phyloP scores from a whole-genome alignment of 2,113 vertebrate genomes.

The Nansenia antarctica region DNA sequence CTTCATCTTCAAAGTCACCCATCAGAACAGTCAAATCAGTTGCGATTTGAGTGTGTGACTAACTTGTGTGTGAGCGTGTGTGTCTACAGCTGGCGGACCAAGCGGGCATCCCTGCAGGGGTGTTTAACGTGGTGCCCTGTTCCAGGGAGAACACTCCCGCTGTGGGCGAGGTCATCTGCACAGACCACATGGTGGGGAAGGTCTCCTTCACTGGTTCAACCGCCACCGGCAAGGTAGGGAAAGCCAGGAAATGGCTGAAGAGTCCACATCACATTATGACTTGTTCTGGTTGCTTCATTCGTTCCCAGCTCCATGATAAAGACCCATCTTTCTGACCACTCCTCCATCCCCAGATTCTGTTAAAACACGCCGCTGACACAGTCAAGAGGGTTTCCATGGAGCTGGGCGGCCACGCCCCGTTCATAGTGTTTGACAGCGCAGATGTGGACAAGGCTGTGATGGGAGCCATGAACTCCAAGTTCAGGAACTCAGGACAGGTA shows the following conservation, averaged over 20 bases:
- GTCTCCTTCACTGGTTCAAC: slow-evolving; percentile 98
- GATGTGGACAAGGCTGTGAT: slow-evolving; percentile 83
- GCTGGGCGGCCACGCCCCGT: slow-evolving; percentile 93
- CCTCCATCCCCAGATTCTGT: slow-evolving; percentile 74
- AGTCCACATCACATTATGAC: background rate
- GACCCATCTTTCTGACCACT: background rate
- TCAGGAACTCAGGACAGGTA: slow-evolving; percentile 94
- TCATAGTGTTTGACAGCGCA: slow-evolving; percentile 95
- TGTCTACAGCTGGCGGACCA: slow-evolving; percentile 83
- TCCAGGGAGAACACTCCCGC: slow-evolving; percentile 80
- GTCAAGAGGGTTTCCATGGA: slow-evolving; percentile 97
- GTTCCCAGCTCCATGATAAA: background rate
- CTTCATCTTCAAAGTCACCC: too few species aligned
- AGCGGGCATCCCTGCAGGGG: slow-evolving; percentile 90
- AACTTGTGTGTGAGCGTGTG: slow-evolving; percentile 9
- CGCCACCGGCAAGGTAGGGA: slow-evolving; percentile 89
- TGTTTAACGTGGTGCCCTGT: slow-evolving; percentile 92
- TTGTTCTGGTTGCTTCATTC: background rate
- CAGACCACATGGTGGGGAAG: slow-evolving; percentile 88
- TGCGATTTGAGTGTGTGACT: too few species aligned
- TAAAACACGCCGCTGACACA: slow-evolving; percentile 83
- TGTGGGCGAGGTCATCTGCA: slow-evolving; percentile 88
- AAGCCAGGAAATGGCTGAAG: background rate
- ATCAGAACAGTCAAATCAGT: too few species aligned
- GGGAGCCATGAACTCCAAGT: slow-evolving; percentile 91